These are phyloP conservation scores for Abscondita cerata DNA, from an alignment of 2,888 invertebrate species.

Conservation along the genomic window DNA sequence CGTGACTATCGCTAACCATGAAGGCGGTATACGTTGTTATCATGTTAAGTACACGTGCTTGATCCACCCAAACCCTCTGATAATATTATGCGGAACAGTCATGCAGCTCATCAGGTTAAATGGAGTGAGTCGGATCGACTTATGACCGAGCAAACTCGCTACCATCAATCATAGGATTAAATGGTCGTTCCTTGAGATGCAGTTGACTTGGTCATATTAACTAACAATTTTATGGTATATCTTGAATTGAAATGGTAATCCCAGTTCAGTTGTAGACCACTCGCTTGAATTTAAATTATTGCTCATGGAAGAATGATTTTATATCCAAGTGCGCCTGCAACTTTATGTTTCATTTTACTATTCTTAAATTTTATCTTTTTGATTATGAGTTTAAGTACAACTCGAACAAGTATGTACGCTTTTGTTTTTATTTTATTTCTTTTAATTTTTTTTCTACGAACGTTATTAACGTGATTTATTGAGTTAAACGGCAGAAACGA, in stretches of 20 bases:
- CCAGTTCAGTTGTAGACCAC: conserved; percentile 23
- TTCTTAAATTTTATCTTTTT: conserved; percentile 6
- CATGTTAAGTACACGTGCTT: conserved; percentile 36
- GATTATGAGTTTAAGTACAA: no score
- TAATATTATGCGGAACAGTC: conserved; percentile 53
- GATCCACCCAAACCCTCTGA: conserved; percentile 41
- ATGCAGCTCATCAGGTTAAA: conserved; percentile 58
- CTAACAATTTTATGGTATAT: conserved; percentile 52
- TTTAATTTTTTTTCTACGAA: no score
- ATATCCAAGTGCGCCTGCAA: conserved; percentile 12
- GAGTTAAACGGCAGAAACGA: no score
- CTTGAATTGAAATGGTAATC: conserved; percentile 43
- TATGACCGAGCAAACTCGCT: conserved; percentile 53
- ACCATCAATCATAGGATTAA: conserved; percentile 57
- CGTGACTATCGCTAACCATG: conserved; percentile 30
- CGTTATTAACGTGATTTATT: no score
- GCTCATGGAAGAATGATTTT: conserved; percentile 26
- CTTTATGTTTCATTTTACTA: conserved; percentile 8
- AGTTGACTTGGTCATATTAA: conserved; percentile 51
- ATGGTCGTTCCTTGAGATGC: conserved; percentile 52
- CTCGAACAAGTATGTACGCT: no score
- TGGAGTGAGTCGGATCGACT: conserved; percentile 59
- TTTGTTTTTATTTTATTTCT: no score
- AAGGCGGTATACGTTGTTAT: conserved; percentile 37
- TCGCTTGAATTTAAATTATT: conserved; percentile 19